Evolutionary conservation across 92 coral and sea anemone genomes (phyloP), one percentile per base, ranked within the genome.

Genomic region (Porites lobata): DNA sequence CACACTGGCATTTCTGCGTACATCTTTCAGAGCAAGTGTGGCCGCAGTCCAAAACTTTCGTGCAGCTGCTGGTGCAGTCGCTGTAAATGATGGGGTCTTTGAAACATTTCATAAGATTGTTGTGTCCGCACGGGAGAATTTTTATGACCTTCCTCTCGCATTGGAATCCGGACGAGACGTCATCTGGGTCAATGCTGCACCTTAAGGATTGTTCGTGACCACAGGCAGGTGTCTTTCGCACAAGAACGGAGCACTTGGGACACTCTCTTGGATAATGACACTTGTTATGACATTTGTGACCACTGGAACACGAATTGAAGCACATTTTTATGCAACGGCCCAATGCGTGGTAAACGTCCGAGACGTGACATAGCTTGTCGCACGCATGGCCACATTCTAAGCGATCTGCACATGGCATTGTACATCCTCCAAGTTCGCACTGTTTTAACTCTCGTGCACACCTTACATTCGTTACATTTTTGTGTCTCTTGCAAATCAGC

Each of bases 21-120:
- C 98, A 94, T 52, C 47, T 82, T 78, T 79, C 69, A 18, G 89
- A 68, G 58, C 98, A 94, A 11, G 74, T 78, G 69, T 94, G 98
- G 21, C 95, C 95, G 69, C 98, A 94, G 20, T 65, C 73, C 56
- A 92, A 61, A 22, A 58, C 21, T 71, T 58, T 83, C 0, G 8
- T 6, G 50, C 87, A 83, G 0, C 20, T 57, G 10, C 21, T 14
- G 43, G 38, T 57, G n/a, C 87, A 83, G 8, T 17, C 12, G 1
- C 2, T 53, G 10, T 11, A n/a, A 51, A 38, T 18, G 15, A 2
- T 18, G 15, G 88, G 88, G 89, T 72, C 82, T 47, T 24, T 43
- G 8, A 62, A 82, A 71, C 94, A 91, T 0, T 57, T 51, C 54
- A 80, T 26, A 9, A 13, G 65, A 66, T 81, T 81, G 11, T 75